Percentiles rank a stretch among this genome's conserved stretches.
Evolutionary conservation across 2,888 invertebrate species (phyloP).

Genomic region (Ectemnius cavifrons): DNA sequence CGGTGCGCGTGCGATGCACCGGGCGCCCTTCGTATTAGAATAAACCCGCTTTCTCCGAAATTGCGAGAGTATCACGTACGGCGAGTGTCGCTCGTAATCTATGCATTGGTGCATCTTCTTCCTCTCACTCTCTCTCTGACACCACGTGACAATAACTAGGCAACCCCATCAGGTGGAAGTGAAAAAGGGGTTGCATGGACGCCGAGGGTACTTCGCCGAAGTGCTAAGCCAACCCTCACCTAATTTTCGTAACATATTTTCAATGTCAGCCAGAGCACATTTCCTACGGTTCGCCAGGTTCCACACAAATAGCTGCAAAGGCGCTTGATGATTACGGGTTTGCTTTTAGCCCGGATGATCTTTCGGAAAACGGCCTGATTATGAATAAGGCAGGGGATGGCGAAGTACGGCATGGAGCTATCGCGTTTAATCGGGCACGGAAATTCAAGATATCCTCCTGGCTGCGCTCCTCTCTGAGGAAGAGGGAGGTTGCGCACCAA

Average conservation of each 20-base stretch:
- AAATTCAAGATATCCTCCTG: conserved; percentile 1
- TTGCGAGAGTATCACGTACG: conserved; percentile 46
- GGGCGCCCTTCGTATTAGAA: conserved; percentile 39
- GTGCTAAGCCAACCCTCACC: conserved; percentile 3
- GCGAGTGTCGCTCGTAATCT: conserved; percentile 37
- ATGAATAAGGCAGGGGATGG: too few relatives aligned
- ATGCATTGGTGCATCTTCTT: conserved; percentile 49
- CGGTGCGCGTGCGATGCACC: conserved; percentile 20
- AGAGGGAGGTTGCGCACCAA: not conserved
- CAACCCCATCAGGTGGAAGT: conserved; percentile 25
- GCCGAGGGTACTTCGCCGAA: conserved; percentile 1
- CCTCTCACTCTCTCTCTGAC: too few relatives aligned
- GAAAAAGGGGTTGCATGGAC: not conserved
- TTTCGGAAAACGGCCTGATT: too few relatives aligned
- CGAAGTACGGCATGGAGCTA: too few relatives aligned
- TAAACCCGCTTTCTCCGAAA: conserved; percentile 44
- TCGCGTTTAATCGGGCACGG: not conserved
- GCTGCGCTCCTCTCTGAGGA: not conserved
- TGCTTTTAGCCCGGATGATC: too few relatives aligned
- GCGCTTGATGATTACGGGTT: too few relatives aligned
- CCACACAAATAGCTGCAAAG: too few relatives aligned
- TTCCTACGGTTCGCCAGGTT: too few relatives aligned
- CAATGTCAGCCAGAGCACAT: too few relatives aligned
- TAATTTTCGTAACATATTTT: too few relatives aligned
- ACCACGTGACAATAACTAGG: conserved; percentile 26